Conservation (phyloP, 2,888 invertebrate genomes). For the Pseudococcus viburni region DNA sequence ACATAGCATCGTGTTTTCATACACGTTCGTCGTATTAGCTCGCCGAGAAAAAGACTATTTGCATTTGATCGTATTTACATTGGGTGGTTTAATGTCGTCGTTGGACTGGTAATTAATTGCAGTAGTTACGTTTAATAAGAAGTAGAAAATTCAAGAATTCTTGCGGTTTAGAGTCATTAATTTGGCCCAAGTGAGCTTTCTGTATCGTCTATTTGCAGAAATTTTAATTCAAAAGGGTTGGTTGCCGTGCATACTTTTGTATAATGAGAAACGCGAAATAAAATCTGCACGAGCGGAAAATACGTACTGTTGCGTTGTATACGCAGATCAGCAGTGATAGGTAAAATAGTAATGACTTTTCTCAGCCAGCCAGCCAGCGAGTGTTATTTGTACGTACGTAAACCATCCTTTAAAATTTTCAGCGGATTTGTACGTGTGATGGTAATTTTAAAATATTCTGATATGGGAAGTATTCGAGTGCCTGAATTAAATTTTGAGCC, state of each 20-base stretch:
- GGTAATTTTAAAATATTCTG: no score
- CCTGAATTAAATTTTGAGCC: no score
- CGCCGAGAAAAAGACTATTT: conserved; percentile 27
- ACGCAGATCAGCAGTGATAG: conserved; percentile 14
- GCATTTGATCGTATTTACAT: conserved; percentile 23
- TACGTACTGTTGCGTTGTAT: conserved; percentile 35
- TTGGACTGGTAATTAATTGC: conserved; percentile 47
- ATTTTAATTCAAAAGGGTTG: conserved; percentile 57
- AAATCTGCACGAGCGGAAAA: conserved; percentile 62
- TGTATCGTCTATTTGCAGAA: conserved; percentile 48
- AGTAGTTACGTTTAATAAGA: conserved; percentile 51
- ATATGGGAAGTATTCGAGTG: no score
- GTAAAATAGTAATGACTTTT: conserved; percentile 38
- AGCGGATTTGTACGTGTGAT: no score
- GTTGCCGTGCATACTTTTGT: conserved; percentile 51
- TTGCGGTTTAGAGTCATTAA: conserved; percentile 46
- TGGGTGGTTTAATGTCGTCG: conserved; percentile 41
- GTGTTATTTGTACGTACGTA: no score
- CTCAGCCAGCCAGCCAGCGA: no score
- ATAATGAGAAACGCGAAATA: conserved; percentile 53
- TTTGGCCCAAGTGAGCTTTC: conserved; percentile 48
- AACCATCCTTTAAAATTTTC: no score
- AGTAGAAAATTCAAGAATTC: conserved; percentile 54
- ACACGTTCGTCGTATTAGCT: not conserved
- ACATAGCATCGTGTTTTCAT: not conserved